Evolutionary conservation across 2,888 invertebrate genomes (phyloP).

Genomic region (Epiblema foenella): DNA sequence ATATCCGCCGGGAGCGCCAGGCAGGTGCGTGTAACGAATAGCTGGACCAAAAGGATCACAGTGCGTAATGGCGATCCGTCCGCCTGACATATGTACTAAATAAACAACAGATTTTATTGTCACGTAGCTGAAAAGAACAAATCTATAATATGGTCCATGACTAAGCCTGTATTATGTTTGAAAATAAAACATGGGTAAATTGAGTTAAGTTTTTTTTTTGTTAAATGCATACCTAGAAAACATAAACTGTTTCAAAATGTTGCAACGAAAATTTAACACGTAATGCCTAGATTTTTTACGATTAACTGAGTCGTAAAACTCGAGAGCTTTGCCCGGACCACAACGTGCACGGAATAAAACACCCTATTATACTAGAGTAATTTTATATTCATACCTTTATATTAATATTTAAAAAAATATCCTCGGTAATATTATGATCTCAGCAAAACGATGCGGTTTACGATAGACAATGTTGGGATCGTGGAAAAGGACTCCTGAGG

Average conservation of each 20-base stretch:
- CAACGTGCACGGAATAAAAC: slow-evolving; percentile 53
- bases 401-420: neutral
- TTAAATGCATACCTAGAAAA: neutral
- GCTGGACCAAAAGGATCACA: neutral
- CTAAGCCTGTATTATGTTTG: neutral
- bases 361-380: slow-evolving; percentile 15
- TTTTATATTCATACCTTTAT: slow-evolving; percentile 8
- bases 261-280: slow-evolving; percentile 18
- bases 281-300: slow-evolving; percentile 56
- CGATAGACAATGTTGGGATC: neutral
- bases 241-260: slow-evolving; percentile 8
- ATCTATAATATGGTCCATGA: neutral
- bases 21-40: slow-evolving; percentile 24
- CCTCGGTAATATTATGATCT: neutral
- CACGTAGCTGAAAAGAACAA: neutral
- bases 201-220: neutral
- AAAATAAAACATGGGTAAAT: too few species aligned
- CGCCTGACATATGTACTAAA: slow-evolving; percentile 13
- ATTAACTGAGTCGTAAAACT: slow-evolving; percentile 56
- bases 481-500: neutral
- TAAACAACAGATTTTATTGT: slow-evolving; percentile 29
- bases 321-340: slow-evolving; percentile 50
- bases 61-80: slow-evolving; percentile 13
- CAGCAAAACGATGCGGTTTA: neutral
- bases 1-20: neutral